These are phyloP conservation scores for Erebia aethiops DNA, from an alignment of 2,888 invertebrate genomes.

Conservation along the genomic window DNA sequence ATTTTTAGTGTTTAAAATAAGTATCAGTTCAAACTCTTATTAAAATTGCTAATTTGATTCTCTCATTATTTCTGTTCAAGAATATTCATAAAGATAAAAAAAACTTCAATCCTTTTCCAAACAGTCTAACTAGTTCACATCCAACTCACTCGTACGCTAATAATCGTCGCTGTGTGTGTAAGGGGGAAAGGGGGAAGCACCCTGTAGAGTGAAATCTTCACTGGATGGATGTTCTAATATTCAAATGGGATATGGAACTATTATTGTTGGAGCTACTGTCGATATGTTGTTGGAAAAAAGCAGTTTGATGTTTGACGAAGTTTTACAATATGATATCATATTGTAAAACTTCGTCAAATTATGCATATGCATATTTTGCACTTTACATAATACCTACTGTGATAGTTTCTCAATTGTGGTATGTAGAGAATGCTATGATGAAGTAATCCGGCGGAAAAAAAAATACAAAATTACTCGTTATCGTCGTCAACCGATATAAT, in stretches of 20 bases:
- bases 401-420: too few relatives aligned
- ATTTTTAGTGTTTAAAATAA: not conserved
- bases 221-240: slow-evolving; percentile 83
- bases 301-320: slow-evolving; percentile 58
- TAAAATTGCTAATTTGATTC: slow-evolving; percentile 1
- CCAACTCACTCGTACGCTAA: slow-evolving; percentile 25
- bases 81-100: slow-evolving; percentile 17
- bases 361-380: not conserved
- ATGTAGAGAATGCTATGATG: too few relatives aligned
- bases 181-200: slow-evolving; percentile 51
- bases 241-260: slow-evolving; percentile 84
- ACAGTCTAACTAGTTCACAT: slow-evolving; percentile 35
- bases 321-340: not conserved
- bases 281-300: slow-evolving; percentile 59
- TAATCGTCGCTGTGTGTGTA: slow-evolving; percentile 34
- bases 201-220: slow-evolving; percentile 72
- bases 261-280: slow-evolving; percentile 83
- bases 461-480: too few relatives aligned
- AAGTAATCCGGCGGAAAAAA: too few relatives aligned
- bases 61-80: not conserved
- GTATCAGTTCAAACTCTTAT: not conserved
- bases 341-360: too few relatives aligned
- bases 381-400: too few relatives aligned
- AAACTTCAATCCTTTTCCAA: slow-evolving; percentile 27
- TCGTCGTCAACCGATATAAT: too few relatives aligned